Conservation (phyloP, 2,113 vertebrate genomes). For the Pavo muticus region DNA sequence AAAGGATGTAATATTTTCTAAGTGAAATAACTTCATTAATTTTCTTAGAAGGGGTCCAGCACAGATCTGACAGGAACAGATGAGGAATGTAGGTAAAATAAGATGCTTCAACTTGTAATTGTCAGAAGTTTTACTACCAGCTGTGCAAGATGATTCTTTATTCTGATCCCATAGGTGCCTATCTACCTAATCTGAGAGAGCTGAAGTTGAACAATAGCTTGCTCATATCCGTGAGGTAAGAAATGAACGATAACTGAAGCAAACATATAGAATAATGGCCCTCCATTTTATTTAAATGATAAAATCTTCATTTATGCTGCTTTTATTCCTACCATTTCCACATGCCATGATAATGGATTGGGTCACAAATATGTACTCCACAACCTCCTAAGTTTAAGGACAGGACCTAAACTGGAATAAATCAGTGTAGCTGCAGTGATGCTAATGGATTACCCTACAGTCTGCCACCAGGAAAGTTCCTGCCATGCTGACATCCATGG, state of each 20-base stretch:
- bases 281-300: background rate
- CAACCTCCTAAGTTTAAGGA: background rate
- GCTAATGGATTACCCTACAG: background rate
- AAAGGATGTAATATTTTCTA: slow-evolving; percentile 13
- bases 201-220: slow-evolving; percentile 92
- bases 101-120: background rate
- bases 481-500: background rate
- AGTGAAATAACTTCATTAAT: background rate
- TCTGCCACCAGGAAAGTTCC: background rate
- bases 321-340: background rate
- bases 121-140: background rate
- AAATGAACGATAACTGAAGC: background rate
- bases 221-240: slow-evolving; percentile 91
- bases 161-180: slow-evolving; percentile 79
- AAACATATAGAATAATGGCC: background rate
- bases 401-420: background rate
- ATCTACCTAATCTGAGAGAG: slow-evolving; percentile 88
- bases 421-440: background rate
- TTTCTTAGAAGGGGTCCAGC: background rate
- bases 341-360: background rate
- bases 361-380: background rate
- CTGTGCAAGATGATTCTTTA: background rate
- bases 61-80: background rate
- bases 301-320: slow-evolving; percentile 15
- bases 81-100: background rate